Base-by-base conservation (phyloP, 2,113 vertebrate genomes). In the Nerophis ophidion region DNA sequence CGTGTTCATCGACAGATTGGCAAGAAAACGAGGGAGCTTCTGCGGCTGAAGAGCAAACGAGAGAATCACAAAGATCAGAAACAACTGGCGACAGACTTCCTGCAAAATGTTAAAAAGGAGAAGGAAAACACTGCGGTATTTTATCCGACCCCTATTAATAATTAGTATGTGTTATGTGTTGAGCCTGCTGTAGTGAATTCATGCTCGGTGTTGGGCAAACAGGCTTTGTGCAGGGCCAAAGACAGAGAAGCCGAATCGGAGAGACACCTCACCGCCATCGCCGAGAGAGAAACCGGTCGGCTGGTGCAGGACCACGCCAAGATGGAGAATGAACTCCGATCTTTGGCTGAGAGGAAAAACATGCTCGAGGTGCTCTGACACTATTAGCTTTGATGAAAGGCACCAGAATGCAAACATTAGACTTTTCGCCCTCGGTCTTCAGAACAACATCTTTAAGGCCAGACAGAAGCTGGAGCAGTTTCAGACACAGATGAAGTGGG, bases 401-500 rank as follows among this genome's bases (percentile, higher is more conserved):
- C 52, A 35, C 2, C 16, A 46, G 11, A 58, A 57, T 17, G 14
- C 15, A 9, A 1, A 11, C 0, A 11, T 16, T 54, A 14, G 1
- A 48, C 33, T 34, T 4, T 60, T 48, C 8, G 9, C 66, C 15
- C 56, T 61, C 58, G 60, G 60, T 66, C 9, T 45, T 79, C 61
- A 99, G 97, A 94, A 91, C 69, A 77, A 72, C 58, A 89, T 94
- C 70, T 91, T 90, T 71, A 94, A 92, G 86, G 82, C 76, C n/a
- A 92, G 81, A 3, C 90, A 94, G 83, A 97, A 93, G 83, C 51
- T 98, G 42, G 92, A 98, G 65, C 84, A 83, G 49, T 88, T 98
- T 70, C 93, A 88, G 68, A 75, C 77, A 61, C 93, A 93, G 70
- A 89, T 94, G 90, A 90, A 93, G 69, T 96, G 91, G 91, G 92